Conservation (phyloP, 2,797 vertebrate genomes). For the Ctenosaura bakeri region DNA sequence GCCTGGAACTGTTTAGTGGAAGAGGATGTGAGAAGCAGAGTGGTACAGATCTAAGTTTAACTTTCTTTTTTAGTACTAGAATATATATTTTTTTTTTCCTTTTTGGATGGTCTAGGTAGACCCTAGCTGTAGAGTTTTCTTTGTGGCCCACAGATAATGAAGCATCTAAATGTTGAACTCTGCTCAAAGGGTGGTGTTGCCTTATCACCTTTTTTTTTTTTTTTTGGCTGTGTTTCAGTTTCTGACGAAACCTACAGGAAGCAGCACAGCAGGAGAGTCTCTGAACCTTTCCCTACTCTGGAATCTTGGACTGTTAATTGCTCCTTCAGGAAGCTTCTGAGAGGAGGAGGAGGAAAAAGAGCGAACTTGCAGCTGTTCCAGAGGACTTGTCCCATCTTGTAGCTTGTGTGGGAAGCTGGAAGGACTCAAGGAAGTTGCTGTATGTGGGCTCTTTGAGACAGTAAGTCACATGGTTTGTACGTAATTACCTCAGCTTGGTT, state of each 20-base stretch:
- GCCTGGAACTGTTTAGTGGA: conserved; percentile 71
- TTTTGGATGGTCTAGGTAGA: conserved; percentile 12
- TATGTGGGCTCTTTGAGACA: conserved; percentile 75
- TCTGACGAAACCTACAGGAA: conserved; percentile 66
- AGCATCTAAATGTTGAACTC: neutral
- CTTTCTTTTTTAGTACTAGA: neutral
- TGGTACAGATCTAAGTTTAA: conserved; percentile 19
- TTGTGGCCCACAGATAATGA: neutral
- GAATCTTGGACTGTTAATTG: conserved; percentile 62
- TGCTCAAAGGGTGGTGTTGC: conserved; percentile 27
- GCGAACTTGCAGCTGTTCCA: conserved; percentile 31
- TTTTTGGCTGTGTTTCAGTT: conserved; percentile 62
- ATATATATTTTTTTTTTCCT: neutral
- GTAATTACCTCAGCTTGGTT: conserved; percentile 41
- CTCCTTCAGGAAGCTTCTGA: conserved; percentile 64
- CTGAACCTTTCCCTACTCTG: conserved; percentile 58
- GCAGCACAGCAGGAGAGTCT: conserved; percentile 23
- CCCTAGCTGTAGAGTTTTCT: neutral
- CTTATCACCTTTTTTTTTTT: conserved; percentile 59
- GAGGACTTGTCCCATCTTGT: conserved; percentile 58
- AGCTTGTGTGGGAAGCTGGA: conserved; percentile 54
- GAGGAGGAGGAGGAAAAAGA: conserved; percentile 50
- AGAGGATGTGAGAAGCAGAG: conserved; percentile 31
- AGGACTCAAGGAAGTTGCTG: conserved; percentile 55
- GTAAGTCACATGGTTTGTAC: conserved; percentile 69